These are phyloP conservation scores for Apomyelois bistriatella DNA, from an alignment of 2,888 invertebrate genomes.

Conservation along the genomic window DNA sequence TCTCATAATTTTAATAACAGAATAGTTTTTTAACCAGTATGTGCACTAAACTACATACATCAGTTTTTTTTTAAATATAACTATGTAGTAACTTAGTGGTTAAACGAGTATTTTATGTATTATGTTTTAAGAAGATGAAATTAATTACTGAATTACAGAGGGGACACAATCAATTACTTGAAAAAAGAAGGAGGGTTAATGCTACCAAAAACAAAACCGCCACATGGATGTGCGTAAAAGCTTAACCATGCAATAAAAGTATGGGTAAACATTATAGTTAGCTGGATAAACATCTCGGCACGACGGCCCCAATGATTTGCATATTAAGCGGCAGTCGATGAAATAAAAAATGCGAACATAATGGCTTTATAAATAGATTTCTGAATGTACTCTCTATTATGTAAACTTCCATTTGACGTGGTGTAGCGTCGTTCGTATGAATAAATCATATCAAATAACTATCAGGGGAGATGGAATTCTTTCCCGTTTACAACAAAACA, in stretches of 20 bases:
- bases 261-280: constrained; percentile 45
- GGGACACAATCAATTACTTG: neutral
- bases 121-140: too few relatives aligned
- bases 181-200: neutral
- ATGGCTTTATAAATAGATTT: constrained; percentile 78
- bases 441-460: constrained; percentile 87
- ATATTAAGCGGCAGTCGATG: constrained; percentile 65
- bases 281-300: constrained; percentile 45
- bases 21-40: too few relatives aligned
- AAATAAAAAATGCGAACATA: constrained; percentile 55
- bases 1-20: too few relatives aligned
- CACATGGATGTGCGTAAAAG: constrained; percentile 22
- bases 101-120: too few relatives aligned
- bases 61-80: too few relatives aligned
- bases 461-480: constrained; percentile 79
- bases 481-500: constrained; percentile 58
- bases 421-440: constrained; percentile 73
- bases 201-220: neutral
- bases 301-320: constrained; percentile 54
- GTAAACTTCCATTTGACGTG: constrained; percentile 74
- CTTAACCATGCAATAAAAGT: constrained; percentile 42
- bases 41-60: too few relatives aligned
- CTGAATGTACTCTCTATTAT: constrained; percentile 74
- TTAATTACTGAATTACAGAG: too few relatives aligned
- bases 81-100: too few relatives aligned